Conservation (phyloP, 1,140 invertebrate species). For the Pollicipes pollicipes region DNA sequence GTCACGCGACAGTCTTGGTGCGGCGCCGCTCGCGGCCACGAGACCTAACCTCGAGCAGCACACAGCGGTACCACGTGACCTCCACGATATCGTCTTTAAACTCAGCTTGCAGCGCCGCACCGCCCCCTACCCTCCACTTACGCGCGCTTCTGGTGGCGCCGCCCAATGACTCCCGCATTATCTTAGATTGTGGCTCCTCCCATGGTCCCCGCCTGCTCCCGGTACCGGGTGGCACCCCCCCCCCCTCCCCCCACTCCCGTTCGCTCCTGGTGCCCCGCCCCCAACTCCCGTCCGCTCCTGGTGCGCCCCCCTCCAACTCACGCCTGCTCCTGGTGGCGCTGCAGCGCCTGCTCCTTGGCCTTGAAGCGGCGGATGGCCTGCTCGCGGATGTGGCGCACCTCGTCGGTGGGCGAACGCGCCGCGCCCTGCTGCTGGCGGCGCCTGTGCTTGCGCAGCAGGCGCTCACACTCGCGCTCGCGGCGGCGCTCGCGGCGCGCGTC, state of each 20-base stretch:
- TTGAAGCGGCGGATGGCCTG: conserved; percentile 5
- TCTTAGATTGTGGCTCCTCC: too few relatives aligned
- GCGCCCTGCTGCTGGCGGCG: conserved; percentile 2
- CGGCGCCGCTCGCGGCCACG: too few relatives aligned
- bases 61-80: too few relatives aligned
- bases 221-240: too few relatives aligned
- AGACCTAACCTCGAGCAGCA: too few relatives aligned
- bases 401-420: not conserved
- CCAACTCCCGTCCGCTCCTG: conserved; percentile 7
- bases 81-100: too few relatives aligned
- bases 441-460: not conserved
- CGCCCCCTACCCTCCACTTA: too few relatives aligned
- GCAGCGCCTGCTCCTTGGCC: conserved; percentile 25
- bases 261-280: not conserved
- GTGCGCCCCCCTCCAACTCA: conserved; percentile 9
- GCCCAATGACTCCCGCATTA: too few relatives aligned
- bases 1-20: too few relatives aligned
- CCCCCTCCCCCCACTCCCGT: conserved; percentile 8
- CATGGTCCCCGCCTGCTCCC: too few relatives aligned
- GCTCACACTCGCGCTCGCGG: not conserved
- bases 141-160: too few relatives aligned
- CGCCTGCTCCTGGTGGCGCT: conserved; percentile 20
- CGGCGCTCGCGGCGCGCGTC: not conserved
- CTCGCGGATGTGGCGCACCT: not conserved
- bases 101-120: too few relatives aligned